Base-by-base conservation (phyloP, 2,888 invertebrate species). In the Schizotus pectinicornis region DNA sequence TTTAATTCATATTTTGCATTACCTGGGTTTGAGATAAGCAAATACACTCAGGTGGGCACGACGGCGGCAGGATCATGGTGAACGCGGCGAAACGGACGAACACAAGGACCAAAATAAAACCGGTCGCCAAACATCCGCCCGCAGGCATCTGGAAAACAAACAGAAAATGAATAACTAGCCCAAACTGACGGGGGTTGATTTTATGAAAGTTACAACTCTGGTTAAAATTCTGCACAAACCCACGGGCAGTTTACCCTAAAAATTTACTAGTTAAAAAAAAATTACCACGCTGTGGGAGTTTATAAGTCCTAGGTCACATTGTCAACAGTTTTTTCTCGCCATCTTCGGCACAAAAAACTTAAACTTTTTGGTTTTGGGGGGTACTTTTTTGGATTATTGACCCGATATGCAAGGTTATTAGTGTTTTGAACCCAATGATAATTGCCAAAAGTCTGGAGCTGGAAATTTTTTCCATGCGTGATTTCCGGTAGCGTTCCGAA, bases 1-100 rank as follows among this genome's bases (percentile, higher is more conserved):
- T 22, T 22, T 22, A 22, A 22, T 22, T 22, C 22, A 46, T 8
- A 33, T 31, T 30, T 22, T 38, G 49, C 58, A 54, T 81, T 85
- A 92, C 92, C 89, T 92, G 92, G 67, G 91, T 91, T 77, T 90
- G 90, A 58, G 92, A 92, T 62, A 92, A 85, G 79, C 92, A 92
- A 79, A 92, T 91, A 83, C 92, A 93, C 82, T 92, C 90, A 70
- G 85, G 82, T 62, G 91, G 91, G 77, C 92, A 92, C 69, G 86
- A 84, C 67, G 88, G 86, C 71, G 83, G 80, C 62, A 83, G 68
- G 31, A 74, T 69, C 69, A 75, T 71, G 51, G 74, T 75, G 52
- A 76, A 68, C 51, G 77, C 73, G 49, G 77, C 76, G 49, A 65
- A 69, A 64, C 77, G 76, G 54, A 76, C 70, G 56, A 76, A 65